Base-by-base conservation (phyloP, 1,140 invertebrate species). In the Samia ricini region DNA sequence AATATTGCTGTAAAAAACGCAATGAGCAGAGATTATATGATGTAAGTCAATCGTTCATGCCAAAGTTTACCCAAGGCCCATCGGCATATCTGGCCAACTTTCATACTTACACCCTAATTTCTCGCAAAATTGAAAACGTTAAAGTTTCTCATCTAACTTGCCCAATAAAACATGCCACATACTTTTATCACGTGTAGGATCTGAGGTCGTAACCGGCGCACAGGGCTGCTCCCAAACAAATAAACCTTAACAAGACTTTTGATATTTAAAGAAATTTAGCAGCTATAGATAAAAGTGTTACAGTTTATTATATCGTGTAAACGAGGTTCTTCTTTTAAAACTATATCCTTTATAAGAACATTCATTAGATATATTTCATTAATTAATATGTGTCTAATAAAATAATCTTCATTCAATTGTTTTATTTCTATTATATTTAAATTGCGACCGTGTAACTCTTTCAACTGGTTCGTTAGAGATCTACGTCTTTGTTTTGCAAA, bases 101-200 rank as follows among this genome's bases (percentile, higher is more conserved):
- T 29, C 56, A 33, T 57, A 57, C 56, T 57, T 57, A 19, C 56
- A 18, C 6, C 56, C 56, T 57, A 57, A 57, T 57, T 57, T 57
- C 26, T 33, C 56, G 56, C 56, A 42, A 57, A 57, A 57, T 57
- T 57, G 56, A 57, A 57, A 57, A 36, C 56, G 56, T 36, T 57
- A 42, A 57, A 57, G 26, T 57, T 57, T 57, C 29, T 18, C 26
- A 55, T 55, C 52, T 55, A 57, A 57, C 56, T 36, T 21, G 56
- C 56, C 56, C 56, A 57, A 57, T 57, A 57, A 57, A 57, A 36
- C 56, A 57, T 57, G 19, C 29, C 56, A 12, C 52, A 22, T 55
- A 55, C 52, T 55, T 55, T 55, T 55, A 55, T 55, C 52, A 23
- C 19, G 22, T 55, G 52, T 55, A 22, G 33, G 33, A 42, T 42